phyloP scores from a whole-genome alignment of 2,797 vertebrate genomes.

The Triplophysa yarkandensis region DNA sequence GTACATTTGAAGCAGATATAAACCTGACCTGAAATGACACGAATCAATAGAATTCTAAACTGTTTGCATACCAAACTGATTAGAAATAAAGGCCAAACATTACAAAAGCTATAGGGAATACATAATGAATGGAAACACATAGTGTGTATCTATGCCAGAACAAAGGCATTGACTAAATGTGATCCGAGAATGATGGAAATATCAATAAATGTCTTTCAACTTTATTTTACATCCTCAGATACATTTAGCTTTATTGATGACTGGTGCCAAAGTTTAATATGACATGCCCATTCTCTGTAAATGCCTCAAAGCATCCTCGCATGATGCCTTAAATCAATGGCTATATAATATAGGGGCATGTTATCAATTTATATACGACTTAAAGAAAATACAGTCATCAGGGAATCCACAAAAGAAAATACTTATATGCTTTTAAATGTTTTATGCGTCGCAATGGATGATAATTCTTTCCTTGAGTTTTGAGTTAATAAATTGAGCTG shows the following conservation, averaged over 20 bases:
- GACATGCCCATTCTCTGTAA: neutral
- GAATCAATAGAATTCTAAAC: neutral
- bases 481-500: slow-evolving; percentile 65
- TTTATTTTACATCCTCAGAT: neutral
- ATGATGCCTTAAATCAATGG: neutral
- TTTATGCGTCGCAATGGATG: neutral
- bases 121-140: neutral
- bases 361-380: neutral
- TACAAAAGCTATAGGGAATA: neutral
- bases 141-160: neutral
- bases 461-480: slow-evolving; percentile 59
- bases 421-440: neutral
- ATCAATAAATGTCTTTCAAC: neutral
- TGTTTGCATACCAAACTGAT: neutral
- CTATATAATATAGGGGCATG: neutral
- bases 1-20: neutral
- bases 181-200: neutral
- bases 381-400: neutral
- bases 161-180: neutral
- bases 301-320: neutral
- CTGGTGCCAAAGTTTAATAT: neutral
- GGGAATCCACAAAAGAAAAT: neutral
- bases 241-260: neutral
- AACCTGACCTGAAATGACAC: neutral
- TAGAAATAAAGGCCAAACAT: neutral